phyloP scores from a whole-genome alignment of 1,140 invertebrate genomes.

The Arctopsyche grandis region DNA sequence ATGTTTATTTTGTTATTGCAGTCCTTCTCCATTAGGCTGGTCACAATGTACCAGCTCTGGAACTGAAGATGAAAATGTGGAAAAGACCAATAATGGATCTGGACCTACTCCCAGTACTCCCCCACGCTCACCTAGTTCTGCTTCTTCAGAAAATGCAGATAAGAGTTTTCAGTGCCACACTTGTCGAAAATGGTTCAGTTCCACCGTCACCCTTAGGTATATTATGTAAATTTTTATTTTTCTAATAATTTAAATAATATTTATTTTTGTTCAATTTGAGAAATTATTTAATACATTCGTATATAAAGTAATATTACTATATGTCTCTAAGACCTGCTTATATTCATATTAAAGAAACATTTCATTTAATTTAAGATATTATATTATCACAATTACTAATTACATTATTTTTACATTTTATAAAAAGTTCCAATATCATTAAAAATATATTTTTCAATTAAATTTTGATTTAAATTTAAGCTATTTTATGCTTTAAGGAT shows the following conservation, averaged over 20 bases:
- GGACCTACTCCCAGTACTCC: constrained; percentile 40
- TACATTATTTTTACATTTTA: too few species aligned
- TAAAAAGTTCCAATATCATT: too few species aligned
- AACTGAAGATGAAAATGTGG: constrained; percentile 28
- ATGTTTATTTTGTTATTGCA: constrained; percentile 43
- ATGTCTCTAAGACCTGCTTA: background rate
- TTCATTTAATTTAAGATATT: too few species aligned
- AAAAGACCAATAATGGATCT: constrained; percentile 27
- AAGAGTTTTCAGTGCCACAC: constrained; percentile 65
- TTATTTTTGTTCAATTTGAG: background rate
- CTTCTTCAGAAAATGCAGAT: constrained; percentile 62
- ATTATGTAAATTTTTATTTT: constrained; percentile 43
- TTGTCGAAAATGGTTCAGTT: constrained; percentile 64
- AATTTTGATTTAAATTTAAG: background rate
- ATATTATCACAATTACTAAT: too few species aligned
- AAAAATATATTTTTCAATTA: too few species aligned
- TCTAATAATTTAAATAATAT: background rate
- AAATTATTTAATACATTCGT: background rate
- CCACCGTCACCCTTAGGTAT: constrained; percentile 63
- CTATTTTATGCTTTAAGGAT: constrained; percentile 57
- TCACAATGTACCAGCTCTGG: constrained; percentile 31
- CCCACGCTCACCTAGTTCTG: constrained; percentile 60
- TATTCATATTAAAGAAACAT: too few species aligned
- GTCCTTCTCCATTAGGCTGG: constrained; percentile 35
- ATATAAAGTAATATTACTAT: background rate